phyloP scores from a whole-genome alignment of 2,797 vertebrate genomes.

The Siniperca obscura region DNA sequence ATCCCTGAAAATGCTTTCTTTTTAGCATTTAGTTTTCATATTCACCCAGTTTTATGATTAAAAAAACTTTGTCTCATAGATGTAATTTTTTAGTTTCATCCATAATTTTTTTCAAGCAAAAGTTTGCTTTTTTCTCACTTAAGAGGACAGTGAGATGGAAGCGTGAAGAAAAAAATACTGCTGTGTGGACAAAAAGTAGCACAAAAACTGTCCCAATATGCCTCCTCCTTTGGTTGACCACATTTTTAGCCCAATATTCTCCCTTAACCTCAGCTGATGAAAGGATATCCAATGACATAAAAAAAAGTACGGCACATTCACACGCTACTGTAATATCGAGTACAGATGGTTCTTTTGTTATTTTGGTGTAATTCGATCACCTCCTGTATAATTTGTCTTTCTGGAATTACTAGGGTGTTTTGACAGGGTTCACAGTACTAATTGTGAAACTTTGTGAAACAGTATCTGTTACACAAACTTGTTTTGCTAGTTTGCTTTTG shows the following conservation, averaged over 20 bases:
- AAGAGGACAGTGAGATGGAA: background rate
- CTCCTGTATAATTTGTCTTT: conserved; percentile 45
- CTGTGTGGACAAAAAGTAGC: background rate
- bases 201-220: background rate
- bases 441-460: conserved; percentile 49
- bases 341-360: conserved; percentile 49
- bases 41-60: background rate
- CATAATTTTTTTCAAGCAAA: conserved; percentile 2
- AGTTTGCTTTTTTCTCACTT: background rate
- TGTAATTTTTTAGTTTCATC: background rate
- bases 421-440: conserved; percentile 40
- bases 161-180: background rate
- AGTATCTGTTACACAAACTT: conserved; percentile 53
- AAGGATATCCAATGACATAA: conserved; percentile 28
- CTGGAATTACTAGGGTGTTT: conserved; percentile 40
- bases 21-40: background rate
- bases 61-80: background rate
- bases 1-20: background rate
- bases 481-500: conserved; percentile 47
- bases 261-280: conserved; percentile 16
- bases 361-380: conserved; percentile 42
- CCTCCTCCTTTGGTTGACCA: background rate
- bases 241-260: conserved; percentile 22
- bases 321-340: conserved; percentile 36
- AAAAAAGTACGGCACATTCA: conserved; percentile 39